A percentile compares a stretch with the other conserved stretches of the same genome.
phyloP scores from a whole-genome alignment of 2,797 vertebrate genomes.

The Knipowitschia caucasica region DNA sequence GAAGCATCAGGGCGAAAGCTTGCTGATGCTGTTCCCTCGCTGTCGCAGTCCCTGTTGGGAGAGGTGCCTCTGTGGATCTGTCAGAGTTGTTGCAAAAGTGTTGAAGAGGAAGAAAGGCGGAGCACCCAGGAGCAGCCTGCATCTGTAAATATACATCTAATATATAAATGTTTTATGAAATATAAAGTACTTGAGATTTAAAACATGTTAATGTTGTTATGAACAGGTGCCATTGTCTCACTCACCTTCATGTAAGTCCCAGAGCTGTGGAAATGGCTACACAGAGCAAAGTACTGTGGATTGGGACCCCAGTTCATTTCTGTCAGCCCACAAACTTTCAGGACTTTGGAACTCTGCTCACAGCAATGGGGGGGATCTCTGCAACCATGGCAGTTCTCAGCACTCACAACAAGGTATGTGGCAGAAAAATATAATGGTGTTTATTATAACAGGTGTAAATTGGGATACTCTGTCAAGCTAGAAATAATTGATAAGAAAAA shows the following conservation, averaged over 20 bases:
- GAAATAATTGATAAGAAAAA: too few species aligned
- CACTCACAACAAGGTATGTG: conserved; percentile 85
- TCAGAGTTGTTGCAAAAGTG: conserved; percentile 96
- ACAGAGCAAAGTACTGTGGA: conserved; percentile 95
- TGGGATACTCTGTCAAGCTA: not conserved
- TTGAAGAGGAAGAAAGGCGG: conserved; percentile 95
- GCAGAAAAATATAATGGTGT: not conserved
- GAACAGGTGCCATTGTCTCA: conserved; percentile 90
- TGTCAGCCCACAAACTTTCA: conserved; percentile 97
- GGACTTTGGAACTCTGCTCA: conserved; percentile 97
- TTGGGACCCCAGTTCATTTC: conserved; percentile 98
- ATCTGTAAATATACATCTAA: conserved; percentile 82
- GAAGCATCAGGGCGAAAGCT: conserved; percentile 89
- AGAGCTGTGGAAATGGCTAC: conserved; percentile 92
- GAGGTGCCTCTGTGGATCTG: conserved; percentile 99
- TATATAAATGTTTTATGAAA: too few species aligned
- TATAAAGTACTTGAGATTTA: not conserved
- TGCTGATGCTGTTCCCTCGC: conserved; percentile 90
- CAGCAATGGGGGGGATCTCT: conserved; percentile 83
- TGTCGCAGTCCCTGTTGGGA: conserved; percentile 95
- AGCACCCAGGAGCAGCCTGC: conserved; percentile 88
- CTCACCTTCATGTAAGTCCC: conserved; percentile 93
- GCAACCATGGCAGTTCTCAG: conserved; percentile 80
- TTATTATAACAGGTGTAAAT: not conserved
- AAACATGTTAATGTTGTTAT: not conserved